phyloP scores from a whole-genome alignment of 2,888 invertebrate species.

The Apeira syringaria region DNA sequence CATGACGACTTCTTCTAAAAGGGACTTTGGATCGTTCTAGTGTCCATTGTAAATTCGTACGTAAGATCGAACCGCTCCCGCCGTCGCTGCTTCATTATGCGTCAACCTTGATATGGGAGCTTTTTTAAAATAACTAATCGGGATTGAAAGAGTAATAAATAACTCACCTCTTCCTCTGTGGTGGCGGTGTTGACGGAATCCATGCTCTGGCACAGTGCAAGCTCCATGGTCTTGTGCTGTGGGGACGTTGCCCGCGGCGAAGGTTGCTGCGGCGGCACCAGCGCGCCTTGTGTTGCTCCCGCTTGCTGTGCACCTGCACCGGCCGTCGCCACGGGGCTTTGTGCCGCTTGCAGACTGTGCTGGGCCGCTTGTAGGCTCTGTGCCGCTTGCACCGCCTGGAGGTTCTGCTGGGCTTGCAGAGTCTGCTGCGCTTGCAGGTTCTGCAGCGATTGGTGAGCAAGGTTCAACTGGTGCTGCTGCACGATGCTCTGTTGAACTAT shows the following conservation, averaged over 20 bases:
- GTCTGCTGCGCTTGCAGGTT: conserved; percentile 65
- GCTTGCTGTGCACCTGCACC: conserved; percentile 67
- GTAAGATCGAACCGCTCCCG: no score
- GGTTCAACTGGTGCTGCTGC: conserved; percentile 76
- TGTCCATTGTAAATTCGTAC: conserved; percentile 48
- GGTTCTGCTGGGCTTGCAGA: conserved; percentile 54
- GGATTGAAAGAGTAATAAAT: not conserved
- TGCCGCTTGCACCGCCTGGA: conserved; percentile 58
- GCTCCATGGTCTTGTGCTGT: conserved; percentile 81
- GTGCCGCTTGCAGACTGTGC: conserved; percentile 49
- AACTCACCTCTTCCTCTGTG: conserved; percentile 98
- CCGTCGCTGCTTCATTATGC: no score
- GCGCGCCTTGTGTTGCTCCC: conserved; percentile 67
- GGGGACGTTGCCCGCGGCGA: conserved; percentile 70
- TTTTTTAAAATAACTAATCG: no score
- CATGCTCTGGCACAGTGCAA: conserved; percentile 97
- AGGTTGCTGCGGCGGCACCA: conserved; percentile 75
- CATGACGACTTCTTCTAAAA: conserved; percentile 54
- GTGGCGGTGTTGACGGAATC: conserved; percentile 98
- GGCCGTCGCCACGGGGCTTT: conserved; percentile 67
- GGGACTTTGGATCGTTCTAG: conserved; percentile 44
- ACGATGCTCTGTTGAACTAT: conserved; percentile 78
- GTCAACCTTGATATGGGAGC: no score
- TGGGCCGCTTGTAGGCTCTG: conserved; percentile 53
- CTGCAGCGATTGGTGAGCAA: conserved; percentile 75